Conservation (phyloP, 2,113 vertebrate species). For the Notiomystis cincta region DNA sequence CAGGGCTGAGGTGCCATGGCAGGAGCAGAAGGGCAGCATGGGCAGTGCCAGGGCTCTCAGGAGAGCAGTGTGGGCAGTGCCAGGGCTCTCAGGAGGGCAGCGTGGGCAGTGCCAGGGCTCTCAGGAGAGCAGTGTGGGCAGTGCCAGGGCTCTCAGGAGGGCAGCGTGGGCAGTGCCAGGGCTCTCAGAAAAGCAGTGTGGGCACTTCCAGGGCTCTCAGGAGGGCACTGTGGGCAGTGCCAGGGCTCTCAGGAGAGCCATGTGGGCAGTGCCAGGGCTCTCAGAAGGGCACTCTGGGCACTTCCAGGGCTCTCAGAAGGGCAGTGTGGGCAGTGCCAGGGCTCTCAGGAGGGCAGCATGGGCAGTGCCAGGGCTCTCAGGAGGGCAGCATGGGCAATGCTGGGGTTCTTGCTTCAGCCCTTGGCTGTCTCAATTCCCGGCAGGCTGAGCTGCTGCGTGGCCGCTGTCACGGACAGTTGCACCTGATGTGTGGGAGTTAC, state of each 20-base stretch:
- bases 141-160: neutral
- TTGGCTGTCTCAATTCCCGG: neutral
- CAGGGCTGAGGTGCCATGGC: neutral
- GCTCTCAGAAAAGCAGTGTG: neutral
- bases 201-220: neutral
- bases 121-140: neutral
- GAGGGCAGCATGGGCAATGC: accelerated
- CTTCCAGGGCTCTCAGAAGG: neutral
- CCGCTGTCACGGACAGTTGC: neutral
- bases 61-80: neutral
- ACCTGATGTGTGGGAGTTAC: constrained; percentile 36
- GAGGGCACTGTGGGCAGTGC: neutral
- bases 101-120: accelerated
- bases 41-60: neutral
- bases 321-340: neutral
- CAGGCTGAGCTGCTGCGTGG: neutral
- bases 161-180: neutral
- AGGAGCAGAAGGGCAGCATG: neutral
- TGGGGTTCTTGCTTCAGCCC: neutral
- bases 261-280: neutral
- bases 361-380: neutral
- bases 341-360: neutral
- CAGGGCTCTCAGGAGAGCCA: neutral
- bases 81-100: neutral
- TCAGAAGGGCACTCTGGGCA: neutral